Evolutionary conservation across 2,888 invertebrate species (phyloP).

Genomic region (Ornithoptera alexandrae): DNA sequence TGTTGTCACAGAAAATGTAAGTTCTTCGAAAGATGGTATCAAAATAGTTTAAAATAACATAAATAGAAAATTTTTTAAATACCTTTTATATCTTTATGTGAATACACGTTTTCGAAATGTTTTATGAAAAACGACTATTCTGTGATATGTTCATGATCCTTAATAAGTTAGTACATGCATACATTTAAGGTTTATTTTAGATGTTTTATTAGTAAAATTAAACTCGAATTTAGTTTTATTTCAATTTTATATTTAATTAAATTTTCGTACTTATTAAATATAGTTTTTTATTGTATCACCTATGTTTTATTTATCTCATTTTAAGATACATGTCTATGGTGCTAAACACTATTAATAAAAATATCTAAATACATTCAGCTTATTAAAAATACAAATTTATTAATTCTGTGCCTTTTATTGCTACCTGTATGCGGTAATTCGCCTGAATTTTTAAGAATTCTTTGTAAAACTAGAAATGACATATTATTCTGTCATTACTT

Average conservation of each 20-base stretch:
- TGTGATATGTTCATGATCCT: constrained; percentile 40
- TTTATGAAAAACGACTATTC: constrained; percentile 30
- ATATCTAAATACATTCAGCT: neutral
- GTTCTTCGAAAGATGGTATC: neutral
- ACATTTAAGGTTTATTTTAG: constrained; percentile 4
- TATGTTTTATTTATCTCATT: neutral
- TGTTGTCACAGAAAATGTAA: neutral
- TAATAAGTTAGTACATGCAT: constrained; percentile 13
- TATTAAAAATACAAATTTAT: no score
- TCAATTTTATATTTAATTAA: neutral
- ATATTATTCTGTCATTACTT: constrained; percentile 4
- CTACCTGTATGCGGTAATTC: neutral
- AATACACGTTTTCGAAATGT: neutral
- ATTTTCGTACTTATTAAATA: neutral
- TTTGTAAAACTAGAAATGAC: neutral
- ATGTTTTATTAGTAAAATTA: neutral
- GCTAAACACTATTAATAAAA: neutral
- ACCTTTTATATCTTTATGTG: neutral
- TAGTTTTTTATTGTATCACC: neutral
- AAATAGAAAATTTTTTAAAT: neutral
- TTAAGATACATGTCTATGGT: neutral
- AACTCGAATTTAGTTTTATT: constrained; percentile 14
- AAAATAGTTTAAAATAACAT: neutral
- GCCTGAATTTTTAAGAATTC: neutral
- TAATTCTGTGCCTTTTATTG: neutral